Evolutionary conservation across 2,113 vertebrate species (phyloP).

Genomic region (Butorides virescens): DNA sequence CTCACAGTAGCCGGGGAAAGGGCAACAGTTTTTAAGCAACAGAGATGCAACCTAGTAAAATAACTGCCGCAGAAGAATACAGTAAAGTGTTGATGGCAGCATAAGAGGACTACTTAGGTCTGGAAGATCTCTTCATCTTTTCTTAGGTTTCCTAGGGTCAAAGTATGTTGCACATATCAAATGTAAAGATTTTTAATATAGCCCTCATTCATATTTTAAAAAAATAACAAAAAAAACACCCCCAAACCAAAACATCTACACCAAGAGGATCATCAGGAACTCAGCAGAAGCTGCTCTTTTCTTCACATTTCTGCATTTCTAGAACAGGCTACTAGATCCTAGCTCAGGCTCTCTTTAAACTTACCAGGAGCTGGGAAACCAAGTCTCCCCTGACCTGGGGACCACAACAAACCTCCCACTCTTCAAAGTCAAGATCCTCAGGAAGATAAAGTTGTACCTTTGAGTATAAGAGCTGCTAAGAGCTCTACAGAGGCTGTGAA

Average conservation of each 20-base stretch:
- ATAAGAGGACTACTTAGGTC: neutral
- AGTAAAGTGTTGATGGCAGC: neutral
- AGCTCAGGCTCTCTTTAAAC: neutral
- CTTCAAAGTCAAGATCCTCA: neutral
- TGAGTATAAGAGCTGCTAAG: neutral
- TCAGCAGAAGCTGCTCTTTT: neutral
- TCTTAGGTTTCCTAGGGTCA: neutral
- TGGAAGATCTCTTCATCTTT: neutral
- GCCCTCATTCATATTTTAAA: neutral
- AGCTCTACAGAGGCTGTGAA: neutral
- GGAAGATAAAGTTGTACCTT: neutral
- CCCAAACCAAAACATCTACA: neutral
- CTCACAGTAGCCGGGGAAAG: neutral
- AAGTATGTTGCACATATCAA: neutral
- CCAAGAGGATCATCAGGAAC: neutral
- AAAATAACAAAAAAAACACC: neutral
- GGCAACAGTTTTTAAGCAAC: neutral
- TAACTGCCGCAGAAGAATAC: neutral
- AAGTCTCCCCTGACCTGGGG: neutral
- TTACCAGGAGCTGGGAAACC: neutral
- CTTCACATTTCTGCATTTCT: neutral
- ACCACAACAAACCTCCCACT: neutral
- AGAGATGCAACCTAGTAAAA: neutral
- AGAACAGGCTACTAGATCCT: neutral
- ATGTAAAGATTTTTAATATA: neutral